These are phyloP conservation scores for Pithys albifrons DNA, from an alignment of 2,113 vertebrate species.

Conservation along the genomic window DNA sequence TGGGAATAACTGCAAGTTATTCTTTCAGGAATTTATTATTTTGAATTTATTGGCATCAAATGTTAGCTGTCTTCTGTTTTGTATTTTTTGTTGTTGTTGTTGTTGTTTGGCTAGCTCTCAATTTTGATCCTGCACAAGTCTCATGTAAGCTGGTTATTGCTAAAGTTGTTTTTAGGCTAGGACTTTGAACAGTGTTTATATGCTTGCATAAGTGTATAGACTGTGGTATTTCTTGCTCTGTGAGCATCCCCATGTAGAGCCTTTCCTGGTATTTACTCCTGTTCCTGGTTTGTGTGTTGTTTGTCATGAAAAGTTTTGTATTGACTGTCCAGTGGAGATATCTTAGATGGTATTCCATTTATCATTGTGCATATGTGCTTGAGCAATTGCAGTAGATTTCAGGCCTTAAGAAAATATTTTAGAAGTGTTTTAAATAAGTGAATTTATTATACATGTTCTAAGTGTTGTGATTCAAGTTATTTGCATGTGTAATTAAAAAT, in stretches of 20 bases:
- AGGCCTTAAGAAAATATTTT: not conserved
- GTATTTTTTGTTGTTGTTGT: not conserved
- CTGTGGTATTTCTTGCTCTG: not conserved
- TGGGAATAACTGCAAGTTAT: not conserved
- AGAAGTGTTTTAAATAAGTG: not conserved
- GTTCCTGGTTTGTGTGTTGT: not conserved
- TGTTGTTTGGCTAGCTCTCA: not conserved
- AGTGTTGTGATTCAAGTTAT: not conserved
- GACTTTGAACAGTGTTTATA: not conserved
- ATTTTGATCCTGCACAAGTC: not conserved
- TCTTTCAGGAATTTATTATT: not conserved
- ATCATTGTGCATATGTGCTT: not conserved
- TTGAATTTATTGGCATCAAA: not conserved
- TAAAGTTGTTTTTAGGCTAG: not conserved
- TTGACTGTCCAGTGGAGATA: not conserved
- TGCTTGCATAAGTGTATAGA: not conserved
- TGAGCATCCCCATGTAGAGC: not conserved
- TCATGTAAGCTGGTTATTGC: not conserved
- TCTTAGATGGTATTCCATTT: not conserved
- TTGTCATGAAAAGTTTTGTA: fast-evolving
- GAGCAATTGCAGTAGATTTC: not conserved
- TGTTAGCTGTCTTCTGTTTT: not conserved
- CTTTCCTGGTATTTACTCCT: not conserved
- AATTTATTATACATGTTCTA: not conserved
- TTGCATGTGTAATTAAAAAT: not conserved